Conservation (phyloP, 2,888 invertebrate species). For the Cheilosia soror region DNA sequence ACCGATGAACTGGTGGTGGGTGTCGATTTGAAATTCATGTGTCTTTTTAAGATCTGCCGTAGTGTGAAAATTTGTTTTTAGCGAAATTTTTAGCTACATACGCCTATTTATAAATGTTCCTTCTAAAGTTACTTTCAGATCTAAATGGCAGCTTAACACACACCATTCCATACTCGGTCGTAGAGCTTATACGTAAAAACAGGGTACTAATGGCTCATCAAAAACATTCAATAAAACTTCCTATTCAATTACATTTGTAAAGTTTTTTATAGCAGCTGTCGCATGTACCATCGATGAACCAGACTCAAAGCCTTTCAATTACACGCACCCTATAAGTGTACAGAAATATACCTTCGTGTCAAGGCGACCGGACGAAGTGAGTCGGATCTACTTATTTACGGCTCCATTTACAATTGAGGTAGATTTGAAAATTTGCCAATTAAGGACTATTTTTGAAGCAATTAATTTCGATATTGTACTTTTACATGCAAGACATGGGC, state of each 20-base stretch:
- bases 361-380: constrained; percentile 91
- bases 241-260: neutral
- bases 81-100: too few species aligned
- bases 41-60: too few species aligned
- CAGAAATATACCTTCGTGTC: constrained; percentile 92
- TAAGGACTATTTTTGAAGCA: constrained; percentile 14
- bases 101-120: too few species aligned
- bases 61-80: too few species aligned
- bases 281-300: constrained; percentile 82
- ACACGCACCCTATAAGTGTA: constrained; percentile 90
- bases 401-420: constrained; percentile 91
- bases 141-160: constrained; percentile 81
- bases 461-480: constrained; percentile 46
- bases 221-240: neutral
- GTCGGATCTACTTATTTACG: constrained; percentile 92
- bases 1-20: too few species aligned
- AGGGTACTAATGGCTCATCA: constrained; percentile 73
- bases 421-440: constrained; percentile 79
- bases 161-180: constrained; percentile 79
- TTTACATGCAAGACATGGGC: constrained; percentile 90
- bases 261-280: constrained; percentile 82
- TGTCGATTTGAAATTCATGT: too few species aligned
- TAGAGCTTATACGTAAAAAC: constrained; percentile 79
- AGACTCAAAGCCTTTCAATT: constrained; percentile 86
- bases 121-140: constrained; percentile 53